phyloP scores from a whole-genome alignment of 2,888 invertebrate species.

The Amiota minor region DNA sequence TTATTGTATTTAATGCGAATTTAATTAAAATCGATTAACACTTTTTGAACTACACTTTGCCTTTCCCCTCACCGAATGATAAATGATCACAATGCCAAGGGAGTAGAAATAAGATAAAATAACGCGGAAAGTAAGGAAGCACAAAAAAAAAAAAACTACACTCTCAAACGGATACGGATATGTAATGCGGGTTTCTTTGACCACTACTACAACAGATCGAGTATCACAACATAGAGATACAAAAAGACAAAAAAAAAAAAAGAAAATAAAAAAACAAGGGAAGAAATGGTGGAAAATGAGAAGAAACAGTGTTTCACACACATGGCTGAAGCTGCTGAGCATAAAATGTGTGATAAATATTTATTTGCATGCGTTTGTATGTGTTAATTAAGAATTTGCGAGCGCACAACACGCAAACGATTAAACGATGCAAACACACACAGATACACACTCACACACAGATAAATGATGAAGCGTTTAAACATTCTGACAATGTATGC shows the following conservation, averaged over 20 bases:
- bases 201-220: conserved; percentile 18
- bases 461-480: conserved; percentile 6
- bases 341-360: conserved; percentile 59
- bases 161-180: conserved; percentile 49
- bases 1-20: conserved; percentile 19
- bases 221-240: conserved; percentile 10
- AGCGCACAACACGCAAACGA: conserved; percentile 51
- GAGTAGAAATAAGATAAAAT: conserved; percentile 1
- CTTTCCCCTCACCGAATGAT: not conserved
- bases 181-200: conserved; percentile 51
- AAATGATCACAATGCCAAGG: not conserved
- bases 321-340: conserved; percentile 41
- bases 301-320: too few relatives aligned
- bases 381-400: conserved; percentile 64
- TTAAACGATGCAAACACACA: conserved; percentile 46
- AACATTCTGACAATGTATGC: not conserved
- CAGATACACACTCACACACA: not conserved
- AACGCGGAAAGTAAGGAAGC: not conserved
- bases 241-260: conserved; percentile 8
- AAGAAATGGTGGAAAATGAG: not conserved
- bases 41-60: not conserved
- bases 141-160: conserved; percentile 36
- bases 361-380: conserved; percentile 56
- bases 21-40: conserved; percentile 30
- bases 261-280: too few relatives aligned